Evolutionary conservation across 1,140 invertebrate genomes (phyloP).

Genomic region (Episyrphus balteatus): DNA sequence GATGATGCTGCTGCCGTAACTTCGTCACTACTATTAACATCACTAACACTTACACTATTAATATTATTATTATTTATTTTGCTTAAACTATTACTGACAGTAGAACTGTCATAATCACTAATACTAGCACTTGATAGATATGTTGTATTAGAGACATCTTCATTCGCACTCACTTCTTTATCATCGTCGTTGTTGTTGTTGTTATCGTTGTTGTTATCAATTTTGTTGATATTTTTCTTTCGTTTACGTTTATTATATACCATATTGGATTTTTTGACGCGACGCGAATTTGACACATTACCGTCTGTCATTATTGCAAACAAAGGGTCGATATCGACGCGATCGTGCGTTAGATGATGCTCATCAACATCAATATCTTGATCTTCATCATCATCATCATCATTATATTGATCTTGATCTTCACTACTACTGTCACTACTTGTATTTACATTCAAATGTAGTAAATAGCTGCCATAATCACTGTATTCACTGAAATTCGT

Average conservation of each 20-base stretch:
- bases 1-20: too few species aligned
- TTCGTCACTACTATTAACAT: not conserved
- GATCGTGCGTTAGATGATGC: not conserved
- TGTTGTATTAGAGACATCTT: too few species aligned
- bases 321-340: not conserved
- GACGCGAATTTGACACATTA: too few species aligned
- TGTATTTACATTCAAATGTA: not conserved
- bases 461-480: not conserved
- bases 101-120: not conserved
- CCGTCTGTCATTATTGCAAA: not conserved
- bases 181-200: not conserved
- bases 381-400: not conserved
- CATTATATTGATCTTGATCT: constrained; percentile 22
- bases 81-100: constrained; percentile 2
- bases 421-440: constrained; percentile 6
- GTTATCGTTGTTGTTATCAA: not conserved
- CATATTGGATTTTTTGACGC: too few species aligned
- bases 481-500: not conserved
- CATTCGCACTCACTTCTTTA: too few species aligned
- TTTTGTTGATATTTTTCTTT: not conserved
- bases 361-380: too few species aligned
- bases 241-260: too few species aligned
- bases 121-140: not conserved
- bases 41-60: constrained; percentile 3
- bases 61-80: not conserved